phyloP scores from a whole-genome alignment of 2,113 vertebrate species.

The Sialia sialis region DNA sequence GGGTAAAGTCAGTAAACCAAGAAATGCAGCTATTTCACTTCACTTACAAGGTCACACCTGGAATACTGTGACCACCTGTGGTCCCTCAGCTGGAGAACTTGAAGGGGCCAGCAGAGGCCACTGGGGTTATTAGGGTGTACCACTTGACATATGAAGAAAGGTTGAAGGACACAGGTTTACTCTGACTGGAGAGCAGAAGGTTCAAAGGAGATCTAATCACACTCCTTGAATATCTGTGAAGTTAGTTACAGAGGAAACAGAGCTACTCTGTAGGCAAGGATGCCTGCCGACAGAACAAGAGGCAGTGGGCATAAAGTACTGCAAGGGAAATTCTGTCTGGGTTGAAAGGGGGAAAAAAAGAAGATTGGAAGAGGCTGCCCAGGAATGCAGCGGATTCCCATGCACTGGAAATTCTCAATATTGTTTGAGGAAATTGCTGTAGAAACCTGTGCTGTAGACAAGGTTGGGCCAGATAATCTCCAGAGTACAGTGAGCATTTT shows the following conservation, averaged over 20 bases:
- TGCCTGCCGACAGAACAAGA: neutral
- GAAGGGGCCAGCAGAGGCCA: neutral
- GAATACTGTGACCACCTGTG: neutral
- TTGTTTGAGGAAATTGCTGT: neutral
- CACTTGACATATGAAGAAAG: neutral
- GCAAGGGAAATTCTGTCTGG: neutral
- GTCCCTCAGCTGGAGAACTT: neutral
- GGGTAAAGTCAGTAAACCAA: neutral
- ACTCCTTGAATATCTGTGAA: neutral
- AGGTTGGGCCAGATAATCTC: neutral
- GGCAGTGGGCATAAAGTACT: neutral
- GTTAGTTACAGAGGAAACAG: accelerated
- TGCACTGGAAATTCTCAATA: neutral
- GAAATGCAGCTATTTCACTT: neutral
- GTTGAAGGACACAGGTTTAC: neutral
- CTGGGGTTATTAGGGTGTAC: neutral
- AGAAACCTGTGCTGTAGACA: neutral
- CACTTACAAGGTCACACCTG: neutral
- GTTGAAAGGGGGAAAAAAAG: neutral
- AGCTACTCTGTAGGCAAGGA: neutral
- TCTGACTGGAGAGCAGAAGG: neutral
- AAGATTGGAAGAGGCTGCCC: neutral
- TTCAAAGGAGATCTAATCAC: neutral
- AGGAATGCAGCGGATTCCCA: neutral
- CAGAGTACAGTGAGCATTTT: neutral